These are phyloP conservation scores for Parasteatoda tepidariorum DNA, from an alignment of 1,140 invertebrate species.

Conservation along the genomic window DNA sequence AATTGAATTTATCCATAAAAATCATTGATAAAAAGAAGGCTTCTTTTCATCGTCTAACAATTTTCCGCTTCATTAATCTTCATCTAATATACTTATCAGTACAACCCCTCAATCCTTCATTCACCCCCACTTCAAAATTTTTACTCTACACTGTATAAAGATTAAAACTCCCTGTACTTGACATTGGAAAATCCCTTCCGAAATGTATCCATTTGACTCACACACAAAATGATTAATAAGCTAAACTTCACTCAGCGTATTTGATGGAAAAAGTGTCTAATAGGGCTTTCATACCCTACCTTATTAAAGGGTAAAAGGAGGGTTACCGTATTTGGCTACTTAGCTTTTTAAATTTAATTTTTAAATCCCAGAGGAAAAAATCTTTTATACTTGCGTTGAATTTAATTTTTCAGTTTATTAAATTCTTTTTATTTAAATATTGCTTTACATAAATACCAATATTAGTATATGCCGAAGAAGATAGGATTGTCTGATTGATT, in stretches of 20 bases:
- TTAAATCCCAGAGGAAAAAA: no score
- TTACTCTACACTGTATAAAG: constrained; percentile 22
- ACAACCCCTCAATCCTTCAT: constrained; percentile 30
- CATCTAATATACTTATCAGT: constrained; percentile 53
- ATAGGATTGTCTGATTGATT: no score
- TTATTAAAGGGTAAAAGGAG: constrained; percentile 11
- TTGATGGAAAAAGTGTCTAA: constrained; percentile 43
- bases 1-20: constrained; percentile 40
- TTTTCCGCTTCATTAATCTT: constrained; percentile 47
- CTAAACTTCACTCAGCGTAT: constrained; percentile 21
- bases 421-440: no score
- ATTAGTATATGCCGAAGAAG: no score
- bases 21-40: constrained; percentile 19
- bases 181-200: constrained; percentile 37
- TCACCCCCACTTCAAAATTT: constrained; percentile 52
- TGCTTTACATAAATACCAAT: no score
- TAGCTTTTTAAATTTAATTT: no score
- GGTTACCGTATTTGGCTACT: constrained; percentile 16
- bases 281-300: constrained; percentile 34
- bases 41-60: constrained; percentile 41
- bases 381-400: no score
- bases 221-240: constrained; percentile 44
- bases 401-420: no score
- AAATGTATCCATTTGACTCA: constrained; percentile 58
- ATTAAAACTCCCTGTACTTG: constrained; percentile 51